Percentiles rank a stretch among this genome's conserved stretches.
Conservation (phyloP, 2,113 vertebrate genomes). For the Candoia aspera region DNA sequence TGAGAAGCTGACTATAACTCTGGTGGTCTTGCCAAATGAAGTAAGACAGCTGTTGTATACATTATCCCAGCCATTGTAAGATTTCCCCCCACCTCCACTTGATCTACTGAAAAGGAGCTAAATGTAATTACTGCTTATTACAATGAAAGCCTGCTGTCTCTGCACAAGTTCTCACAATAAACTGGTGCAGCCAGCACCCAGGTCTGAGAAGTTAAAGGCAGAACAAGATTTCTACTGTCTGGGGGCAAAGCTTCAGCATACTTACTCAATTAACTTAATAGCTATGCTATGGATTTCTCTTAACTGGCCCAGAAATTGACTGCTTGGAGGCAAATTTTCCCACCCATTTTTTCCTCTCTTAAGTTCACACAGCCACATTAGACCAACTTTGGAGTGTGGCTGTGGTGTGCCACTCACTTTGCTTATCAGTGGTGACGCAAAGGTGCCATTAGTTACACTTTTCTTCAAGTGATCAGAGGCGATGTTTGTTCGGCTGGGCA, state of each 20-base stretch:
- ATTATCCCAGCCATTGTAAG: background rate
- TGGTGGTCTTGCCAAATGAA: background rate
- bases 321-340: background rate
- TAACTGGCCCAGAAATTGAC: background rate
- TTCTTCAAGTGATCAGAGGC: slow-evolving; percentile 74
- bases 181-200: background rate
- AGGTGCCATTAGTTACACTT: slow-evolving; percentile 66
- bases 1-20: too few species aligned
- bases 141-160: background rate
- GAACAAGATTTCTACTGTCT: background rate
- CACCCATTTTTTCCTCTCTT: background rate
- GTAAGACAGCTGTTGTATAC: background rate
- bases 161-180: background rate
- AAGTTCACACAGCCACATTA: background rate
- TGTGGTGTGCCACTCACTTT: slow-evolving; percentile 70
- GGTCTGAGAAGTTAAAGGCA: background rate
- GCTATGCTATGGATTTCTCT: background rate
- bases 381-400: background rate
- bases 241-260: too few species aligned
- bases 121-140: background rate
- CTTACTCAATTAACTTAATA: background rate
- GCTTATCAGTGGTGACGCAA: slow-evolving; percentile 70
- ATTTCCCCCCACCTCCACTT: background rate
- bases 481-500: slow-evolving; percentile 54
- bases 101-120: background rate